Base-by-base conservation (phyloP, 2,797 vertebrate genomes). In the Coracias cyanogaster region DNA sequence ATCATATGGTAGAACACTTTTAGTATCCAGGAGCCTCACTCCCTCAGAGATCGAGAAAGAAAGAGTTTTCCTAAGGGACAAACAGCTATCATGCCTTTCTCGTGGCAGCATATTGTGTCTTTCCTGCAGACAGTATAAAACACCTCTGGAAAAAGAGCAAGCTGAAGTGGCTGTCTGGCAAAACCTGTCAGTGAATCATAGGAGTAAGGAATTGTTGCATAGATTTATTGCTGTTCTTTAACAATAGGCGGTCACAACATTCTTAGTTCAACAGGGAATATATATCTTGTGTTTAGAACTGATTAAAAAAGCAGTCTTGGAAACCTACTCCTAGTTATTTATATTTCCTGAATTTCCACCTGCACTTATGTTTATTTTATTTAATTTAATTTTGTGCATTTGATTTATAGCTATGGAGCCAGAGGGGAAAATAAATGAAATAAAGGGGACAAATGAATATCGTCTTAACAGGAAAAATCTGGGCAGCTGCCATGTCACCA, bases 271-370 rank as follows among this genome's bases (percentile, higher is more conserved):
- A 89, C 16, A 55, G 90, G 71, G 81, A 95, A 85, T 86, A 87
- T 87, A 60, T 37, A 93, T 92, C 79, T 92, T 80, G 51, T 89
- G 65, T 84, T 92, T 89, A 95, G 79, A 95, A 95, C 86, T 96
- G 94, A 97, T 95, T 96, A 95, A 93, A 93, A 97, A 98, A 97
- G 82, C 65, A 80, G 55, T 86, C 95, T 96, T 94, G 67, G 82
- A 93, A 96, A 97, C 95, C 83, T 93, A 81, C 71, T 94, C 82
- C 64, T 89, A 95, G 96, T 92, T 95, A 97, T 95, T 97, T 97
- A 95, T 97, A 97, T 93, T 97, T 97, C 94, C 94, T 94, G 86
- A 82, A 91, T 93, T 93, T 97, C 83, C 83, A 97, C 94, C 93
- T 95, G 94, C 79, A 54, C 54, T 94, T 94, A 69, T 76, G 91